Percentiles rank a stretch among this genome's conserved stretches.
Conservation (phyloP, 2,888 invertebrate genomes). For the Oligia strigilis region DNA sequence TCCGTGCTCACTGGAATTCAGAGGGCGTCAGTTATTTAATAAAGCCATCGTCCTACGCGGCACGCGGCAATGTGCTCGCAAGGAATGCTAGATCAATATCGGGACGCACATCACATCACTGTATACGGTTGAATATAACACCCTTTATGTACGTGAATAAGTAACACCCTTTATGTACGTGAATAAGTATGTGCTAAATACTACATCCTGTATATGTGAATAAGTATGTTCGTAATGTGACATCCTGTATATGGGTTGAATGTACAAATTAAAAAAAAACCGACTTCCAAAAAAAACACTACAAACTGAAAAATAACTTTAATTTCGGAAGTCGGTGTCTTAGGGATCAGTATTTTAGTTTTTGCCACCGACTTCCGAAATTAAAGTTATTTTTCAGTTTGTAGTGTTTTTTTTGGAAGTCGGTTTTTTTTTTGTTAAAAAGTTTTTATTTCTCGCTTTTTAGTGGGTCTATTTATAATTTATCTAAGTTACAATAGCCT, state of each 20-base stretch:
- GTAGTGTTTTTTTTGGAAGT: too few relatives aligned
- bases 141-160: too few relatives aligned
- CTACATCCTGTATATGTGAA: background rate
- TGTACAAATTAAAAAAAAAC: background rate
- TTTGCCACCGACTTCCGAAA: too few relatives aligned
- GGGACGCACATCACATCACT: slow-evolving; percentile 16
- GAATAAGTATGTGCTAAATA: slow-evolving; percentile 12
- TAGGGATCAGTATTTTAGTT: too few relatives aligned
- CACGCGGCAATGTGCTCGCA: slow-evolving; percentile 40
- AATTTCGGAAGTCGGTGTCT: too few relatives aligned
- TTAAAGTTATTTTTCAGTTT: too few relatives aligned
- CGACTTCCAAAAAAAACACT: too few relatives aligned
- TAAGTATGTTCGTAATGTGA: background rate
- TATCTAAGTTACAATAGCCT: too few relatives aligned
- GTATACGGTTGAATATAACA: slow-evolving; percentile 10
- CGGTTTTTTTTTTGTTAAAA: too few relatives aligned
- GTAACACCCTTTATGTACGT: slow-evolving; percentile 21
- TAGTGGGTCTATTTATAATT: too few relatives aligned
- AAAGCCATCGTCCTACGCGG: slow-evolving; percentile 47
- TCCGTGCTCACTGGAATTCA: slow-evolving; percentile 56
- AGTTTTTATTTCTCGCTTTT: too few relatives aligned
- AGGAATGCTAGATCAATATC: slow-evolving; percentile 55
- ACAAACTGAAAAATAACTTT: too few relatives aligned
- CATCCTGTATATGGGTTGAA: background rate
- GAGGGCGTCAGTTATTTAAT: slow-evolving; percentile 68